These are phyloP conservation scores for Acrocephalus arundinaceus DNA, from an alignment of 2,113 vertebrate genomes.

Conservation along the genomic window DNA sequence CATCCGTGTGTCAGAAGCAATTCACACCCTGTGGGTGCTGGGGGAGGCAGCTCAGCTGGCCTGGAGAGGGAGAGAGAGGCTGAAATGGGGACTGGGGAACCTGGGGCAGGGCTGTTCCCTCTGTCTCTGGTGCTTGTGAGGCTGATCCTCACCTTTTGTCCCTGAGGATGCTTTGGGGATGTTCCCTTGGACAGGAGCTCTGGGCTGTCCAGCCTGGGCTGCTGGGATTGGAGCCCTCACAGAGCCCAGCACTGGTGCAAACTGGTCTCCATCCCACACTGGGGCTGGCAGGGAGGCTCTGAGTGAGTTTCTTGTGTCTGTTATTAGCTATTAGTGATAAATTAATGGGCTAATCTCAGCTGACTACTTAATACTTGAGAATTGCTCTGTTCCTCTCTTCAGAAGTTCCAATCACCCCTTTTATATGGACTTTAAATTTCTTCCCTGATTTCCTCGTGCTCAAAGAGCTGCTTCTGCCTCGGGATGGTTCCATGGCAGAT, in stretches of 20 bases:
- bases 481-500: background rate
- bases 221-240: background rate
- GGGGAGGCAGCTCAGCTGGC: background rate
- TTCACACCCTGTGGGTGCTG: background rate
- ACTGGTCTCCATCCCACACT: rapidly evolving
- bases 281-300: background rate
- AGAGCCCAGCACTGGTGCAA: background rate
- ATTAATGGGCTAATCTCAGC: too few relatives aligned
- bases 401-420: too few relatives aligned
- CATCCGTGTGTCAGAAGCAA: slow-evolving; percentile 15
- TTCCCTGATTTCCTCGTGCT: background rate
- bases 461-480: background rate
- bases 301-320: too few relatives aligned
- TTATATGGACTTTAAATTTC: too few relatives aligned
- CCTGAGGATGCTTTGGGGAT: background rate
- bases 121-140: background rate
- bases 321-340: too few relatives aligned
- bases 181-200: background rate
- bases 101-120: background rate
- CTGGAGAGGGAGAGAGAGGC: background rate
- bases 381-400: too few relatives aligned
- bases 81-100: background rate
- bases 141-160: background rate
- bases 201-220: background rate
- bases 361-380: too few relatives aligned